Evolutionary conservation across 2,113 vertebrate species (phyloP).

Genomic region (Odocoileus hemionus): DNA sequence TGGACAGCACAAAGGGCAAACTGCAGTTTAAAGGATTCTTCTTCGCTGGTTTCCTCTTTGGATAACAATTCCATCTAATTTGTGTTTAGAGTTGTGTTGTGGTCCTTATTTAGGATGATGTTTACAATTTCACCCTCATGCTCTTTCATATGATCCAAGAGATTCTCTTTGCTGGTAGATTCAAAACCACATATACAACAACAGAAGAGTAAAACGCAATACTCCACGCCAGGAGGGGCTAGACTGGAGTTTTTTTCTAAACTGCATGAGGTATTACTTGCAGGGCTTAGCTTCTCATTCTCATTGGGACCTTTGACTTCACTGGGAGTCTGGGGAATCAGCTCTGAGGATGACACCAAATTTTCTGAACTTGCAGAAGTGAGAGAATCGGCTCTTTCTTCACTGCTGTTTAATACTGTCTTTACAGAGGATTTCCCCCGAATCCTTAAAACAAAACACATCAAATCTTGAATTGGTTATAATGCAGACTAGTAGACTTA

Average conservation of each 20-base stretch:
- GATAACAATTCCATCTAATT: constrained; percentile 68
- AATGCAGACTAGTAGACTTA: neutral
- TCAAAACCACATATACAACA: constrained; percentile 98
- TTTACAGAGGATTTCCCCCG: constrained; percentile 78
- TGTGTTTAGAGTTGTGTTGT: constrained; percentile 73
- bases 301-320: constrained; percentile 74
- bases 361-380: constrained; percentile 77
- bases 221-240: constrained; percentile 84
- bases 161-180: constrained; percentile 94
- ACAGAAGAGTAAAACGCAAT: constrained; percentile 96
- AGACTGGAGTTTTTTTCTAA: constrained; percentile 76
- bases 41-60: neutral
- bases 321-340: constrained; percentile 43
- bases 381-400: constrained; percentile 69
- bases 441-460: constrained; percentile 75
- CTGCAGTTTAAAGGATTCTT: constrained; percentile 7
- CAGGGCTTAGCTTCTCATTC: constrained; percentile 73
- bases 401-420: constrained; percentile 65
- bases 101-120: constrained; percentile 96
- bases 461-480: neutral
- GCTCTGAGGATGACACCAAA: constrained; percentile 68
- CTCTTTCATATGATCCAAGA: constrained; percentile 99
- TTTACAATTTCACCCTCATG: constrained; percentile 98
- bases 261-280: constrained; percentile 75
- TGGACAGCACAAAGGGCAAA: constrained; percentile 60